Evolutionary conservation across 1,140 invertebrate species (phyloP).

Genomic region (Carposina sasakii): DNA sequence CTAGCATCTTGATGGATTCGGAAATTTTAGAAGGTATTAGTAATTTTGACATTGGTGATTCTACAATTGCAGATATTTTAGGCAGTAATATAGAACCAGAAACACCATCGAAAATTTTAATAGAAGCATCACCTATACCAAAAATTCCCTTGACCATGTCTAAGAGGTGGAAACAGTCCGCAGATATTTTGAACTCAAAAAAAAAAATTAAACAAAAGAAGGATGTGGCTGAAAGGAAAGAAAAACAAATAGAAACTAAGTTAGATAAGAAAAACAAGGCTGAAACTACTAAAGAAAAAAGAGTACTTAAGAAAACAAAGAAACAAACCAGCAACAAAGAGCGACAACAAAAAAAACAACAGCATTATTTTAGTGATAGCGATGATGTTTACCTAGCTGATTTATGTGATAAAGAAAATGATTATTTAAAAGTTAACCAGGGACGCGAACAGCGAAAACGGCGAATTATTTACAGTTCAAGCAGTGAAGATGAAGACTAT

Average conservation of each 20-base stretch:
- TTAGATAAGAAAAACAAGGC: slow-evolving; percentile 19
- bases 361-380: slow-evolving; percentile 4
- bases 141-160: slow-evolving; percentile 22
- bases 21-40: slow-evolving; percentile 24
- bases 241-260: slow-evolving; percentile 15
- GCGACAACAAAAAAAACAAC: no score
- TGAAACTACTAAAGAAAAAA: slow-evolving; percentile 15
- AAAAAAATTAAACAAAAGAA: slow-evolving; percentile 28
- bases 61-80: slow-evolving; percentile 18
- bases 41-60: slow-evolving; percentile 19
- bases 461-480: no score
- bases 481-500: no score
- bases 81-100: slow-evolving; percentile 22
- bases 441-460: no score
- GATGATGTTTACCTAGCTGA: slow-evolving; percentile 9
- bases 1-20: slow-evolving; percentile 19
- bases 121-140: slow-evolving; percentile 30
- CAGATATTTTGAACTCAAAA: slow-evolving; percentile 29
- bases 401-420: slow-evolving; percentile 15
- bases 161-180: slow-evolving; percentile 29
- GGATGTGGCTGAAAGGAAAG: slow-evolving; percentile 20
- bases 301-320: slow-evolving; percentile 20
- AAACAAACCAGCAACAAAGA: no score
- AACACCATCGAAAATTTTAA: slow-evolving; percentile 33
- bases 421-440: no score